A percentile compares a stretch with the other conserved stretches of the same genome.
These are phyloP conservation scores for Pachyrhynchus sulphureomaculatus DNA, from an alignment of 1,140 invertebrate genomes.

Conservation along the genomic window DNA sequence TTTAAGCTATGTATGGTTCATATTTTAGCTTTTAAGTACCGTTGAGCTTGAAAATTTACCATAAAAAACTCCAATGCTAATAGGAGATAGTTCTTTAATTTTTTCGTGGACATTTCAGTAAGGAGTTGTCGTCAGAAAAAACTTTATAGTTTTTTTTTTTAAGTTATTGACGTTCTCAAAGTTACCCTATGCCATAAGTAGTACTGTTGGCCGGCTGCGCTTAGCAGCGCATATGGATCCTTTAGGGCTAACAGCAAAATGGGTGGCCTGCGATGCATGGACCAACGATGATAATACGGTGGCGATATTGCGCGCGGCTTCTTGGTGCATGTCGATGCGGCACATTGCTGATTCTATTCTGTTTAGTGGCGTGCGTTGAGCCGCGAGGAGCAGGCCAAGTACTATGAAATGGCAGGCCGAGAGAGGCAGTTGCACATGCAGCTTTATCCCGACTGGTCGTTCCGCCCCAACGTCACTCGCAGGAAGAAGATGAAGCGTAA, in stretches of 20 bases:
- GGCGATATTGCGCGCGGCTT: conserved; percentile 44
- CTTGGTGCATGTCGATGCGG: conserved; percentile 43
- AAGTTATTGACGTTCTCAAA: neutral
- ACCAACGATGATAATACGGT: conserved; percentile 39
- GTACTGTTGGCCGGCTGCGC: neutral
- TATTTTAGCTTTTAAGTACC: no score
- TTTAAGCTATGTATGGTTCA: no score
- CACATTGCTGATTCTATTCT: conserved; percentile 45
- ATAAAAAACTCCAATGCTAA: no score
- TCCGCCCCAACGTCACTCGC: conserved; percentile 94
- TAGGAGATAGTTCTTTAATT: no score
- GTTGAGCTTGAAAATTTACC: no score
- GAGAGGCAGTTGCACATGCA: conserved; percentile 98
- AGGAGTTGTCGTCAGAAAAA: no score
- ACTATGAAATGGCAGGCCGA: conserved; percentile 98
- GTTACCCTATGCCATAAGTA: neutral
- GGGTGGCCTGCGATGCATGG: conserved; percentile 38
- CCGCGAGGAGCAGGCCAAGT: conserved; percentile 98
- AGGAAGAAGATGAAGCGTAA: conserved; percentile 99
- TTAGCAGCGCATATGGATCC: conserved; percentile 19
- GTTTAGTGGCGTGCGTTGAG: conserved; percentile 96
- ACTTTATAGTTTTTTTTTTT: neutral
- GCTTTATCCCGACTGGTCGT: conserved; percentile 98
- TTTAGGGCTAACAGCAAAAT: conserved; percentile 39
- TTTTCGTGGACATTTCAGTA: no score